Conservation (phyloP, 2,113 vertebrate species). For the Strix uralensis region DNA sequence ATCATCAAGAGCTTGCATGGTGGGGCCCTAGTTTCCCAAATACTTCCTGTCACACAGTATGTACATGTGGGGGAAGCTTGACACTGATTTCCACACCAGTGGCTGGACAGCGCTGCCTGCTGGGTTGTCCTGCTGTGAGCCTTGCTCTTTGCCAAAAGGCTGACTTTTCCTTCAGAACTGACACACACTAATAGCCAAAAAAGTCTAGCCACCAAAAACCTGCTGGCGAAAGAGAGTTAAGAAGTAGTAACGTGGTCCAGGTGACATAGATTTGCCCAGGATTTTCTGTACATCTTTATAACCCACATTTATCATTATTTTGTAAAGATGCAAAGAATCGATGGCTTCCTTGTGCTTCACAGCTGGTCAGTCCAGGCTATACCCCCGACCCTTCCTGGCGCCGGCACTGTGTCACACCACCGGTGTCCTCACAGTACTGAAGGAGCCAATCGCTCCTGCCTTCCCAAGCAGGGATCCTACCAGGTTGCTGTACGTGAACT, state of each 20-base stretch:
- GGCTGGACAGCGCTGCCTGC: not conserved
- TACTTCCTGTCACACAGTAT: not conserved
- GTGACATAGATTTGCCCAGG: not conserved
- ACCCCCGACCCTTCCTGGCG: too few relatives aligned
- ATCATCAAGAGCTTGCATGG: not conserved
- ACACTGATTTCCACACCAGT: not conserved
- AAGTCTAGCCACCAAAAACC: not conserved
- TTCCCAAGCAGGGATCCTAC: not conserved
- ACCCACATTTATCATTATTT: not conserved
- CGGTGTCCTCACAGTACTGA: rapidly evolving
- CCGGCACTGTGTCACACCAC: too few relatives aligned
- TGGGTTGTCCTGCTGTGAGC: not conserved
- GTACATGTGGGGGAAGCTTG: not conserved
- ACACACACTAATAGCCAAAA: not conserved
- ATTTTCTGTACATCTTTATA: not conserved
- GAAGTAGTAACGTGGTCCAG: not conserved
- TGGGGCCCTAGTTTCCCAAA: not conserved
- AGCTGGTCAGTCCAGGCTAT: not conserved
- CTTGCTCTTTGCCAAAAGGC: not conserved
- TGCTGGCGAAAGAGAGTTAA: not conserved
- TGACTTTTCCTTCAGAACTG: not conserved
- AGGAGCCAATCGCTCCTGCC: rapidly evolving
- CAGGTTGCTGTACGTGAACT: not conserved
- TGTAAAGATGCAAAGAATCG: not conserved
- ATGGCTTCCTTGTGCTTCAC: not conserved